Conservation (phyloP, 2,888 invertebrate genomes). For the Drosophila nr. medialis region DNA sequence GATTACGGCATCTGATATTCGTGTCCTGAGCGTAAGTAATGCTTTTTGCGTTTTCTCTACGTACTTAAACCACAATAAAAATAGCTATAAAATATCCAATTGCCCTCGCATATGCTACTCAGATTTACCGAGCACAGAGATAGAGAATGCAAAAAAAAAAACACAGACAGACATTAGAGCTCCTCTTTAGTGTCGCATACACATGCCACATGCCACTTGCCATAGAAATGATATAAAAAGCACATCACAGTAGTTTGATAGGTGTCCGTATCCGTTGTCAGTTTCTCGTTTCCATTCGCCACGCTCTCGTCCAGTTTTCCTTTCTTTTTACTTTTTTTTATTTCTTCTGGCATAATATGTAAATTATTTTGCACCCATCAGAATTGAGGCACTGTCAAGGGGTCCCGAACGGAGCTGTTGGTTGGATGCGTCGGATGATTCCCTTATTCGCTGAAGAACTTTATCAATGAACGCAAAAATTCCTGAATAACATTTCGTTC, state of each 20-base stretch:
- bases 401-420: background rate
- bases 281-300: constrained; percentile 1
- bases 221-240: constrained; percentile 23
- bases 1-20: constrained; percentile 41
- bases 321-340: constrained; percentile 7
- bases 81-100: constrained; percentile 46
- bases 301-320: constrained; percentile 15
- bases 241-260: constrained; percentile 49
- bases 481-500: constrained; percentile 56
- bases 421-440: constrained; percentile 26
- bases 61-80: constrained; percentile 38
- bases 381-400: constrained; percentile 28
- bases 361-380: constrained; percentile 66
- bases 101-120: constrained; percentile 44
- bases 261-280: constrained; percentile 27
- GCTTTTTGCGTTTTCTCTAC: constrained; percentile 8
- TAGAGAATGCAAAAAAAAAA: background rate
- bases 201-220: constrained; percentile 22
- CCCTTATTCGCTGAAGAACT: constrained; percentile 57
- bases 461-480: constrained; percentile 70
- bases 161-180: constrained; percentile 6
- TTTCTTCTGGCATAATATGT: constrained; percentile 59
- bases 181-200: constrained; percentile 26
- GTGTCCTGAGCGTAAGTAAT: constrained; percentile 24
- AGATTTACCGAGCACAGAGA: constrained; percentile 16